Base-by-base conservation (phyloP, 2,797 vertebrate genomes). In the Petrocephalus sullivani region DNA sequence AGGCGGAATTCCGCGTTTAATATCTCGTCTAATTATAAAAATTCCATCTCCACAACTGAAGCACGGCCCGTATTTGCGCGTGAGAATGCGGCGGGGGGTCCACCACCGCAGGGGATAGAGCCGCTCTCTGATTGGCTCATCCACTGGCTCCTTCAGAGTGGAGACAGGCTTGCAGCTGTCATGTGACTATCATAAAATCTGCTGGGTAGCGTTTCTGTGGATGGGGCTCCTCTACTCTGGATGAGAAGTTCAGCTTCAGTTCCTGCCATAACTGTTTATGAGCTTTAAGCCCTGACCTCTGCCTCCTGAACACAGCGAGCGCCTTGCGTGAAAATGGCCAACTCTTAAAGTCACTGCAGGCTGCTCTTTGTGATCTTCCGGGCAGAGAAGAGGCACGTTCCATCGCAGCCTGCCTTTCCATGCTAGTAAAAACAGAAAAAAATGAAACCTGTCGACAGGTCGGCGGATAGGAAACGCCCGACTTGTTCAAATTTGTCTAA, bases 401-500 rank as follows among this genome's bases (percentile, higher is more conserved):
- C 67, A 41, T 75, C 67, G 3, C 67, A 41, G 67, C 67, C 21
- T 28, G 23, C 61, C 61, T 75, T 75, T 75, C 67, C 33, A 75
- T 37, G 37, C 67, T 19, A 6, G 67, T 19, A 19, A 75, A 75
- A 41, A 75, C 9, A 14, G 6, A 60, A 12, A 12, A 1, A 33
- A 67, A 41, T 37, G 37, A 75, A 67, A 75, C 6, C 67, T 75
- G 28, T 75, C 28, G 23, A 19, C 12, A 41, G 67, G 0, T 19
- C 5, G 4, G 67, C 4, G 33, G 67, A 41, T 0, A 23, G 67
- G 67, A 46, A 41, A 33, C 14, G 1, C 33, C 64, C 4, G 33
- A 75, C 67, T 75, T 75, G 67, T 75, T 75, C 67, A 75, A 75
- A 75, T 75, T 75, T 75, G 67, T 75, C 67, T 75, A 37, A 75